Evolutionary conservation across 2,888 invertebrate genomes (phyloP), one percentile per base, ranked within the genome.

Genomic region (Eilema caniola): DNA sequence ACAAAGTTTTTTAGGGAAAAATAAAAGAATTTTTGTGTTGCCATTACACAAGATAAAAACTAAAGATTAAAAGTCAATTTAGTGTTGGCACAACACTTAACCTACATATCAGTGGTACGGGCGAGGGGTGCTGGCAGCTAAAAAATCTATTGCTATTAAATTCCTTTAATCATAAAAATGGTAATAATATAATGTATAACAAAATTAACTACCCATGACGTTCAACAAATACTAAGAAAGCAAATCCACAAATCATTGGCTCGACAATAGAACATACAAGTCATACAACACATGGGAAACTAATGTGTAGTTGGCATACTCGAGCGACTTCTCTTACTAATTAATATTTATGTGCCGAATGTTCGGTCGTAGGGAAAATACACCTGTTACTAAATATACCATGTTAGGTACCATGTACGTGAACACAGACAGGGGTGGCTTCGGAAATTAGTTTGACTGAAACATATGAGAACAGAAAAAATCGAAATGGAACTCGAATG

Each of bases 251-350:
- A 72, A 76, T 81, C 73, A 25, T 20, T 41, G 10, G 57, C 12
- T 41, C 37, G 33, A 66, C 56, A 56, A 62, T 62, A 24, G 33
- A 63, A 69, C 59, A 53, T 64, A 73, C 56, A 23, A n/a, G 23
- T 66, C 66, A 59, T 62, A 73, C 56, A 23, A n/a, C 25, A 68
- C 66, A 59, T 62, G 41, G 73, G 78, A 72, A 75, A 85, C 76
- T 82, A 81, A 90, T 90, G n/a, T 81, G 88, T 85, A 84, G 73
- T 89, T 92, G 91, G 90, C 91, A 88, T 73, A 78, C 72, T 41
- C 59, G 77, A 73, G 74, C 69, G 65, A 71, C 69, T 71, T 86
- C 87, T 82, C 72, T 78, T 77, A 67, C 81, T 88, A 88, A 89
- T 90, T 89, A 88, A 83, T 86, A 82, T 85, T 84, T 83, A 84